Base-by-base conservation (phyloP, 2,113 vertebrate genomes). In the Stigmatopora nigra region DNA sequence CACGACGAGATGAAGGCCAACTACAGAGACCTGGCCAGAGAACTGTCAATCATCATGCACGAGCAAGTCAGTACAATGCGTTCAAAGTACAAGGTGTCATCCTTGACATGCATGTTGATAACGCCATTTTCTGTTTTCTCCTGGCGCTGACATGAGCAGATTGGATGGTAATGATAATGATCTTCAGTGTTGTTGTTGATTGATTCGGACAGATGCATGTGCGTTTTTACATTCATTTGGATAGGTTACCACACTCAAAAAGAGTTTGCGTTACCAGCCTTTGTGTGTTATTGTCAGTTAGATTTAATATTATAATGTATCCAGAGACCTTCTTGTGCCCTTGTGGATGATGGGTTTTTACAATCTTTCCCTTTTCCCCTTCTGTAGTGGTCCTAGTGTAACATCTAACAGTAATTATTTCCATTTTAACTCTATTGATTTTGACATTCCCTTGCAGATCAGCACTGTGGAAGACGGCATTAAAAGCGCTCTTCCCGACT, bases 1-100 rank as follows among this genome's bases (percentile, higher is more conserved):
- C 96, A 99, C 70, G 95, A 98, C 63, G 95, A 98, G 87, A 97
- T 98, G 94, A 99, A 99, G 76, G 93, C 94, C 49, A 99, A 93
- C 87, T 98, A 98, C 76, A 91, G 95, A 83, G 95, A 99, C 75
- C 91, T 98, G 77, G 92, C 92, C 46, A 93, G 92, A 86, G 94
- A 98, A 79, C 92, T 99, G 61, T 96, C 95, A 25, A 92, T 93
- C 89, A 98, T 99, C 87, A 98, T 98, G 96, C 94, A 92, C 11
- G 96, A 98, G 73, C 95, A 94, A 83, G 97, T 99, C 82, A 74
- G 73, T 86, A 67, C 53, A 13, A 57, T 9, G 36, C 14, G 14
- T 13, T 5, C 22, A 16, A 16, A 31, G 31, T 31, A 56, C 31
- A 59, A 72, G 31, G 71, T 31, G 20, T 67, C 46, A 60, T 22